These are phyloP conservation scores for Oceanodroma tethys DNA, from an alignment of 2,113 vertebrate species.

Conservation along the genomic window DNA sequence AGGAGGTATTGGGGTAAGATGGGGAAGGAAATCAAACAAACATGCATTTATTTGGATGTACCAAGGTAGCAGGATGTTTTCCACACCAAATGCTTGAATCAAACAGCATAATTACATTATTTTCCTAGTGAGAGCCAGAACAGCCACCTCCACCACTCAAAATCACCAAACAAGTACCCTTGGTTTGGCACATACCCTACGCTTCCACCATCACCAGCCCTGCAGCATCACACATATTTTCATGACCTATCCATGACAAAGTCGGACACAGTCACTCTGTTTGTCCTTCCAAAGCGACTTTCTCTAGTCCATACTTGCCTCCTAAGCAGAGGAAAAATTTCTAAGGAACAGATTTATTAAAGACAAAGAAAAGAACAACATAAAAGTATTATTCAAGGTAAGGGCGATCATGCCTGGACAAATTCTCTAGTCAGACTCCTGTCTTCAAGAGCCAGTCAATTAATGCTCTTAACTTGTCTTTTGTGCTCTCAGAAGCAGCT, in stretches of 20 bases:
- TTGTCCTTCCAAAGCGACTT: not conserved
- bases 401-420: constrained; percentile 9
- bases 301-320: not conserved
- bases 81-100: not conserved
- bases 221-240: not conserved
- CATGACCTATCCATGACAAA: not conserved
- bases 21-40: not conserved
- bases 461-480: not conserved
- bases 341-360: not conserved
- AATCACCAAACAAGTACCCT: not conserved
- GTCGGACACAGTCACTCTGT: not conserved
- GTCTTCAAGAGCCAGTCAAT: not conserved
- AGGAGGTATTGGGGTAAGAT: not conserved
- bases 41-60: not conserved
- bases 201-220: not conserved
- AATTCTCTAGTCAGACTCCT: constrained; percentile 15
- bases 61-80: not conserved
- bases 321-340: not conserved
- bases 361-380: not conserved
- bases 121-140: not conserved
- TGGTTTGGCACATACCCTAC: not conserved
- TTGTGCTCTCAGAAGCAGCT: not conserved
- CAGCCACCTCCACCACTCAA: not conserved
- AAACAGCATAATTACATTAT: not conserved
- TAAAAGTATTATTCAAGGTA: not conserved